Evolutionary conservation across 2,888 invertebrate species (phyloP).

Genomic region (Scaeva pyrastri): DNA sequence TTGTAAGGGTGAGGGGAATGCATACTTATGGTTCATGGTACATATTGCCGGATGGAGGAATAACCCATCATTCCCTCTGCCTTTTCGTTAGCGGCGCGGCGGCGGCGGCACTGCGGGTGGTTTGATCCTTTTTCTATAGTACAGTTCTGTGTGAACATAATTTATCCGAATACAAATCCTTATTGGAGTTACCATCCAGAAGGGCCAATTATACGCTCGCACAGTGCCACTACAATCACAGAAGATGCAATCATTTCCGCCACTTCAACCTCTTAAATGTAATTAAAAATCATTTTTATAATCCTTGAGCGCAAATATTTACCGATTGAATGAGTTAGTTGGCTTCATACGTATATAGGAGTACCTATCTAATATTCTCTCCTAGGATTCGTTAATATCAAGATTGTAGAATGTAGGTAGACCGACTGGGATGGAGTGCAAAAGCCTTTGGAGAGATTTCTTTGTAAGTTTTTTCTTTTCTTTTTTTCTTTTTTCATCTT

Average conservation of each 20-base stretch:
- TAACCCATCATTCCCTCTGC: background rate
- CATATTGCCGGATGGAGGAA: background rate
- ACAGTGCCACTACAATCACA: constrained; percentile 21
- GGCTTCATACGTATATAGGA: constrained; percentile 53
- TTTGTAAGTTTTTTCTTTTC: too few species aligned
- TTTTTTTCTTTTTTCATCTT: too few species aligned
- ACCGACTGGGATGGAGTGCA: too few species aligned
- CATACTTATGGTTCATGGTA: too few species aligned
- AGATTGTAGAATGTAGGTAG: too few species aligned
- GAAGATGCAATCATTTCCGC: constrained; percentile 52
- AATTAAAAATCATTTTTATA: constrained; percentile 77
- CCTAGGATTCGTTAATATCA: background rate
- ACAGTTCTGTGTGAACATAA: constrained; percentile 41
- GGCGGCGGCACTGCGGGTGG: background rate
- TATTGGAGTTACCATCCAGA: constrained; percentile 11
- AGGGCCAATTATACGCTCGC: constrained; percentile 61
- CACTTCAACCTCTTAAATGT: constrained; percentile 56
- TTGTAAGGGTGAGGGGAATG: constrained; percentile 32
- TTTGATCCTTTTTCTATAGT: constrained; percentile 27
- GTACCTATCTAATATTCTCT: constrained; percentile 42
- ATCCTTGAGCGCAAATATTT: constrained; percentile 76
- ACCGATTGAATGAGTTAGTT: constrained; percentile 77
- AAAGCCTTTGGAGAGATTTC: too few species aligned
- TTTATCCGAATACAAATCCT: constrained; percentile 32
- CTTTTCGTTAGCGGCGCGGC: background rate